Base-by-base conservation (phyloP, 30 jellyfish, hydroid and myxozoan species). In the Pseudorhiza aurosa region DNA sequence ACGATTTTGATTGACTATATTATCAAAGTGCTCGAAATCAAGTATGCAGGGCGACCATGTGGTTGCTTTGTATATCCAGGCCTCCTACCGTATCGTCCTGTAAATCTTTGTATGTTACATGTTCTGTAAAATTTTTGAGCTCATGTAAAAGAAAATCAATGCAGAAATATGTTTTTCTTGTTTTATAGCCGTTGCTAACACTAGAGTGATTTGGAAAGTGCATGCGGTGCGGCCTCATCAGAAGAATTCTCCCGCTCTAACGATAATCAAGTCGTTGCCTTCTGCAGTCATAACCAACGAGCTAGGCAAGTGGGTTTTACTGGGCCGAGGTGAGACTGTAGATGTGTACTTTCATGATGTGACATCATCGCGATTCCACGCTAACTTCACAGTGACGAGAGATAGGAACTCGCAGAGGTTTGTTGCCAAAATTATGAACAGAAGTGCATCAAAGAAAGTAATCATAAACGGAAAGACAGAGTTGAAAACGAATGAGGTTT, bases 301-400 rank as follows among this genome's bases (percentile, higher is more conserved):
- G 5, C 4, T 80, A n/a, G 84, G 83, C 12, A 50, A 80, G 18
- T 80, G 76, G 76, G 21, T 77, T 12, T 40, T 65, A n/a, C 49
- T 80, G 19, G 91, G 91, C 18, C 43, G 91, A 49, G 91, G 91
- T 21, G 91, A 80, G 51, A 65, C 36, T 10, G 84, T 80, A 15
- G 91, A 80, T 26, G 91, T 80, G 21, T 80, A 80, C 62, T 53
- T 80, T 27, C 91, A 80, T 28, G 91, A 80, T 37, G 1, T 65
- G 50, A 24, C 55, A 51, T 65, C 91, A 8, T 80, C 91, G 28
- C 76, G 84, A 25, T 46, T 36, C 42, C 91, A 80, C 25, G 68
- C 73, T 15, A 39, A 80, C 9, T 27, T 80, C 25, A 51, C 71
- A 27, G 44, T 80, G 0, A 32, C 44, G 12, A 65, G 43, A 21